phyloP scores from a whole-genome alignment of 2,113 vertebrate species.

The Archilochus colubris region DNA sequence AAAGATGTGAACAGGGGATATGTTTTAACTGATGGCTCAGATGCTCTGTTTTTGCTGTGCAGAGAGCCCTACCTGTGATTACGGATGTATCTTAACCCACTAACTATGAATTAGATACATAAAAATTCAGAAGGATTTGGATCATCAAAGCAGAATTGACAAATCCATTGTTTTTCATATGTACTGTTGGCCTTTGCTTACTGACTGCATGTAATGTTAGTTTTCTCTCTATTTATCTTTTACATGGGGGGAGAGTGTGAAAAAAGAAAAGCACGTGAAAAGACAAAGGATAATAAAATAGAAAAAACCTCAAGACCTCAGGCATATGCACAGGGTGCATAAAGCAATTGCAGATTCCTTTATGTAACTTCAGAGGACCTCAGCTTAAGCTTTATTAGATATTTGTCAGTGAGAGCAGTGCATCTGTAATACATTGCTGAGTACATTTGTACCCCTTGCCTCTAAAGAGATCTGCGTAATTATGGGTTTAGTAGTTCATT shows the following conservation, averaged over 20 bases:
- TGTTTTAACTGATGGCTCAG: not conserved
- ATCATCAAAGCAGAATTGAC: not conserved
- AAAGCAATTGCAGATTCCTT: not conserved
- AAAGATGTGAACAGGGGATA: not conserved
- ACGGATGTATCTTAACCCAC: not conserved
- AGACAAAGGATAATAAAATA: not conserved
- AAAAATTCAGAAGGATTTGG: not conserved
- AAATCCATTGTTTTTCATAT: not conserved
- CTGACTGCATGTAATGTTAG: accelerated
- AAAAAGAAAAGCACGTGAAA: not conserved
- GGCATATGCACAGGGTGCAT: not conserved
- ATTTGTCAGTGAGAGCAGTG: not conserved
- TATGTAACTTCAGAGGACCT: not conserved
- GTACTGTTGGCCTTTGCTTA: not conserved
- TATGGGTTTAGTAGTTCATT: not conserved
- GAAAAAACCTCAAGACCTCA: not conserved
- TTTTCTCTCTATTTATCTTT: not conserved
- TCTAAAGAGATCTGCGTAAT: not conserved
- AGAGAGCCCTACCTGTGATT: not conserved
- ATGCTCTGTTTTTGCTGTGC: not conserved
- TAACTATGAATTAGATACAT: not conserved
- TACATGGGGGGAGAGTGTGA: accelerated
- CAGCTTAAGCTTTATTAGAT: not conserved
- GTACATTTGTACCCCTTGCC: not conserved
- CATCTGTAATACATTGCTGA: not conserved